These are phyloP conservation scores for Pseudopleuronectes americanus DNA, from an alignment of 2,797 vertebrate species.

Conservation along the genomic window DNA sequence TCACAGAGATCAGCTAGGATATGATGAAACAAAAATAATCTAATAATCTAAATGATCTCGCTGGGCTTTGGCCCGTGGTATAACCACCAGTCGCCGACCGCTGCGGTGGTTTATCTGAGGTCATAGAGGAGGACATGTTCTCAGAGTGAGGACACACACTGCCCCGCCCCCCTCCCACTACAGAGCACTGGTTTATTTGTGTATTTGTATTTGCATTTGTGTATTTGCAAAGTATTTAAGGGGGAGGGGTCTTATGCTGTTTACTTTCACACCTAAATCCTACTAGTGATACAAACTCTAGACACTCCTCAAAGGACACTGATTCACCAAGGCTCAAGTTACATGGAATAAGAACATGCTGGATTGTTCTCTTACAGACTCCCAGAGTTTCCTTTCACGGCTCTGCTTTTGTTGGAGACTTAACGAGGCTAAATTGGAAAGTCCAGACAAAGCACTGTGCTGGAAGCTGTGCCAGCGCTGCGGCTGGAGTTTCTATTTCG, in stretches of 20 bases:
- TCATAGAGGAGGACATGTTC: too few species aligned
- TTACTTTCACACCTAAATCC: background rate
- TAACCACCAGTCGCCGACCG: too few species aligned
- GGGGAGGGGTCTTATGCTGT: too few species aligned
- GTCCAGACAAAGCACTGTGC: slow-evolving; percentile 52
- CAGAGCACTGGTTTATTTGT: background rate
- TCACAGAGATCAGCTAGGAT: too few species aligned
- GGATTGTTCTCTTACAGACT: slow-evolving; percentile 12
- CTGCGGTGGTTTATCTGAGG: too few species aligned
- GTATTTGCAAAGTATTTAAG: background rate
- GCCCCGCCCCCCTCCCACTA: too few species aligned
- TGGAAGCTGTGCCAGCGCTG: slow-evolving; percentile 51
- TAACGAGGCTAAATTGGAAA: slow-evolving; percentile 38
- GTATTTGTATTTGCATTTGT: too few species aligned
- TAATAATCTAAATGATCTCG: too few species aligned
- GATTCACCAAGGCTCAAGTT: slow-evolving; percentile 12
- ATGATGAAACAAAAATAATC: too few species aligned
- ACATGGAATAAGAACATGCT: slow-evolving; percentile 22
- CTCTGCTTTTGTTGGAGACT: slow-evolving; percentile 38
- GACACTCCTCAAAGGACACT: background rate
- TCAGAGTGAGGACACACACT: too few species aligned
- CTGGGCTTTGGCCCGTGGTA: too few species aligned
- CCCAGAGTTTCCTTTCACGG: slow-evolving; percentile 27
- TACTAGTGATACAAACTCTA: too few species aligned
- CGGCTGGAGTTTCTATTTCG: slow-evolving; percentile 57